phyloP scores from a whole-genome alignment of 2,797 vertebrate genomes.

The Falco peregrinus region DNA sequence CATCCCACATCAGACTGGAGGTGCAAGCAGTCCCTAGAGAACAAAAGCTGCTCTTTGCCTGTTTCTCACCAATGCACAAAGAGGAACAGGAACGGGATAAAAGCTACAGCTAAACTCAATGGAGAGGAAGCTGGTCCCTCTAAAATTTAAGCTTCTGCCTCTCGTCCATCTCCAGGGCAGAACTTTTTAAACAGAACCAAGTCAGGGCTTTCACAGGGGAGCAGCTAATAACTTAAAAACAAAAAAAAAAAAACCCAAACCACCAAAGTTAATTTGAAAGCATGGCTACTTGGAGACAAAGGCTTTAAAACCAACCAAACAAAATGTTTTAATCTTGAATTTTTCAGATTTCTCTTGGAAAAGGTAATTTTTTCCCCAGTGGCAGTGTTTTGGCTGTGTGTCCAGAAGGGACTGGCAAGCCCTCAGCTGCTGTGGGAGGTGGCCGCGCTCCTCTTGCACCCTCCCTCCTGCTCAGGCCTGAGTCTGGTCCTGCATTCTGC shows the following conservation, averaged over 20 bases:
- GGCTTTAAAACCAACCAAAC: background rate
- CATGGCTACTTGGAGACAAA: background rate
- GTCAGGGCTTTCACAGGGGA: background rate
- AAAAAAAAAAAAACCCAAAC: rapidly evolving
- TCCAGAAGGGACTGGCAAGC: background rate
- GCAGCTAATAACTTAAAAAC: background rate
- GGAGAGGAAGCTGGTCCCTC: background rate
- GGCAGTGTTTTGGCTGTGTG: background rate
- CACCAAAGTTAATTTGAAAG: background rate
- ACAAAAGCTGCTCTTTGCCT: background rate
- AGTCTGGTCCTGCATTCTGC: background rate
- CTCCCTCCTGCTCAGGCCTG: background rate
- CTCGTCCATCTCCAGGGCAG: background rate
- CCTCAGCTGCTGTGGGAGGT: background rate
- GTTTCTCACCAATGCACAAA: background rate
- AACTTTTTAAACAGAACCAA: background rate
- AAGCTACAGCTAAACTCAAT: background rate
- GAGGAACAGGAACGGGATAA: background rate
- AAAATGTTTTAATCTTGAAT: background rate
- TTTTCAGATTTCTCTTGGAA: background rate
- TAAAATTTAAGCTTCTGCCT: background rate
- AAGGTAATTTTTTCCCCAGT: background rate
- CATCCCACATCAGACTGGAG: background rate
- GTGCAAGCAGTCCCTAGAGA: background rate
- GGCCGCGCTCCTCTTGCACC: background rate